phyloP scores from a whole-genome alignment of 1,140 invertebrate genomes.

The Onthophagus taurus region DNA sequence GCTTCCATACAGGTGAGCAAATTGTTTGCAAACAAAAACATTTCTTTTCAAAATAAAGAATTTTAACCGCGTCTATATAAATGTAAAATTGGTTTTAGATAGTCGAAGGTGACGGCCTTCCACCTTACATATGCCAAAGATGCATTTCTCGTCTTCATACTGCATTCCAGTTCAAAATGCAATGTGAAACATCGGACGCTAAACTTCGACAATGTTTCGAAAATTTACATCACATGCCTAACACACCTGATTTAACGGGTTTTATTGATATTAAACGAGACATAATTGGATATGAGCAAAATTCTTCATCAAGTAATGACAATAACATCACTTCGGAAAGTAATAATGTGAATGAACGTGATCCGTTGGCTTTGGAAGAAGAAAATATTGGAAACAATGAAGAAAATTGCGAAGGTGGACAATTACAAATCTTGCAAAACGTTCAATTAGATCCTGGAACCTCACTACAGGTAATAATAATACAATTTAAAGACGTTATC shows the following conservation, averaged over 20 bases:
- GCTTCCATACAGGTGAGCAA: constrained; percentile 48
- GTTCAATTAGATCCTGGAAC: constrained; percentile 16
- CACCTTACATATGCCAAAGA: constrained; percentile 53
- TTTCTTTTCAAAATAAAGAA: constrained; percentile 10
- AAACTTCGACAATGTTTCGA: constrained; percentile 51
- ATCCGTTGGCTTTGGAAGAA: constrained; percentile 1
- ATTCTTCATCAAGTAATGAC: neutral
- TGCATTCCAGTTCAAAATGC: constrained; percentile 57
- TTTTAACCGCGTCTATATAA: constrained; percentile 7
- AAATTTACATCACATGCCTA: constrained; percentile 22
- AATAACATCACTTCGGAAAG: neutral
- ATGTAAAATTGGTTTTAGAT: constrained; percentile 39
- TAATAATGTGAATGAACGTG: constrained; percentile 1
- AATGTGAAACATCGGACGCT: constrained; percentile 52
- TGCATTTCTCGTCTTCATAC: constrained; percentile 53
- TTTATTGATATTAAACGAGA: constrained; percentile 22
- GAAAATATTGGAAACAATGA: neutral
- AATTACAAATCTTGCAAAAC: constrained; percentile 13
- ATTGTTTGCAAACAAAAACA: constrained; percentile 1
- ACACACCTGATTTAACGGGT: constrained; percentile 20
- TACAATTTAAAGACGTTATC: too few species aligned
- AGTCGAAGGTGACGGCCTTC: constrained; percentile 50
- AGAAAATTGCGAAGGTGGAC: constrained; percentile 4
- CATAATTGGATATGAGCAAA: neutral
- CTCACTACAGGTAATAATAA: constrained; percentile 10